Base-by-base conservation (phyloP, 1,140 invertebrate species). In the Schmidtea mediterranea region DNA sequence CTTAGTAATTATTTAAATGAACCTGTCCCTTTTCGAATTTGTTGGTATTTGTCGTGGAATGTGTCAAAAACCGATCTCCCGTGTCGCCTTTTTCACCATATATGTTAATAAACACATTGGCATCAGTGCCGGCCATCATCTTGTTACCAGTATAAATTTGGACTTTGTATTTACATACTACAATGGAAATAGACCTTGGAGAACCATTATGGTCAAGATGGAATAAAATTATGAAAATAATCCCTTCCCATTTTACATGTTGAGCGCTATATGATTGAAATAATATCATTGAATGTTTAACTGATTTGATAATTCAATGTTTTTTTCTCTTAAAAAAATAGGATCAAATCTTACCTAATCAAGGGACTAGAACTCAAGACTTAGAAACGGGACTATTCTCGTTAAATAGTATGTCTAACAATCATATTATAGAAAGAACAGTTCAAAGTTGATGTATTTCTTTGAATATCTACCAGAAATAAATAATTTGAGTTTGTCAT, bases 21-120 rank as follows among this genome's bases (percentile, higher is more conserved):
- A 65, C 62, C 52, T 60, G 55, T 54, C 59, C 62, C 50, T 56
- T 58, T 52, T 67, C 65, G 58, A 67, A 67, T 50, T 65, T 62
- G 51, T 66, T 60, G 21, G 49, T 59, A 52, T 65, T 62, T 1
- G 51, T 57, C 49, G 54, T 52, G 10, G 60, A 60, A 22, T 59
- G 41, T 15, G 49, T 56, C n/a, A 64, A 54, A 26, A 36, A 48
- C 13, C 59, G 47, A 18, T 59, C 54, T 6, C 62, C 61, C 10
- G 60, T 63, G 52, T 66, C 60, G n/a, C 59, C 60, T 18, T 59
- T 56, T 16, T 62, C 58, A 9, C 63, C 62, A 52, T 60, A 62
- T 43, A 66, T 55, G 36, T 58, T 59, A n/a, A 64, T 46, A 46
- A 59, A 63, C n/a, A 63, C 60, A 54, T 64, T 62, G 40, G 59